These are phyloP conservation scores for Hetaerina americana DNA, from an alignment of 1,140 invertebrate species.

Conservation along the genomic window DNA sequence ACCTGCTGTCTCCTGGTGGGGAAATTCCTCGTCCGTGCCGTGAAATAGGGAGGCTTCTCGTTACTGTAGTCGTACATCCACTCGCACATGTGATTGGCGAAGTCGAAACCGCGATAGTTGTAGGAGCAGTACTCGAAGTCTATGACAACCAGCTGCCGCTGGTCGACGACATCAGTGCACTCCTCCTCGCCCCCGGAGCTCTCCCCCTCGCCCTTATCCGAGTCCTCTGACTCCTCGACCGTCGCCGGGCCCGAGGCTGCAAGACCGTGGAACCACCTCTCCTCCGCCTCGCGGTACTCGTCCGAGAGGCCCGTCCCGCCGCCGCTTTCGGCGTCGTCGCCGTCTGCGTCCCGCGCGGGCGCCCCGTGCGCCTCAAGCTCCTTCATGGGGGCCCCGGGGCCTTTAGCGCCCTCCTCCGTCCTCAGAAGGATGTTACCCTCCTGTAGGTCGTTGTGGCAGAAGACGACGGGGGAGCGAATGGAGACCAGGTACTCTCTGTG, in stretches of 20 bases:
- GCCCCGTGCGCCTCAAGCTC: conserved; percentile 8
- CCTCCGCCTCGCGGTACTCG: conserved; percentile 77
- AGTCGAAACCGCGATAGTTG: conserved; percentile 86
- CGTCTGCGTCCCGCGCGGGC: background rate
- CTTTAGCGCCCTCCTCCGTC: conserved; percentile 84
- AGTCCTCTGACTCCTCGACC: conserved; percentile 5
- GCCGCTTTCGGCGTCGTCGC: conserved; percentile 19
- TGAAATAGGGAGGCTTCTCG: conserved; percentile 63
- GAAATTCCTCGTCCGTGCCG: conserved; percentile 47
- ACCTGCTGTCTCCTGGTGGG: conserved; percentile 72
- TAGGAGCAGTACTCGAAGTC: conserved; percentile 93
- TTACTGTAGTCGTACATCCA: conserved; percentile 87
- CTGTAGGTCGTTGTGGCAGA: conserved; percentile 96
- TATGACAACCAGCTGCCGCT: conserved; percentile 57
- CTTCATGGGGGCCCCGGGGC: conserved; percentile 52
- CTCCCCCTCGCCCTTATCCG: conserved; percentile 4
- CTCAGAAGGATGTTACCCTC: conserved; percentile 57
- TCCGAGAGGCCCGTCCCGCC: conserved; percentile 34
- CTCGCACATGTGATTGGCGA: conserved; percentile 93
- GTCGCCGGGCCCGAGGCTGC: conserved; percentile 73
- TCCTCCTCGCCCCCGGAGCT: conserved; percentile 13
- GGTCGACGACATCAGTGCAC: conserved; percentile 27
- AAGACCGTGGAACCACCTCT: conserved; percentile 89
- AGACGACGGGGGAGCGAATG: conserved; percentile 69
- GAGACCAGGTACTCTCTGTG: conserved; percentile 31